Evolutionary conservation across 1,140 invertebrate species (phyloP), one percentile per base, ranked within the genome.

Genomic region (Patella vulgata): DNA sequence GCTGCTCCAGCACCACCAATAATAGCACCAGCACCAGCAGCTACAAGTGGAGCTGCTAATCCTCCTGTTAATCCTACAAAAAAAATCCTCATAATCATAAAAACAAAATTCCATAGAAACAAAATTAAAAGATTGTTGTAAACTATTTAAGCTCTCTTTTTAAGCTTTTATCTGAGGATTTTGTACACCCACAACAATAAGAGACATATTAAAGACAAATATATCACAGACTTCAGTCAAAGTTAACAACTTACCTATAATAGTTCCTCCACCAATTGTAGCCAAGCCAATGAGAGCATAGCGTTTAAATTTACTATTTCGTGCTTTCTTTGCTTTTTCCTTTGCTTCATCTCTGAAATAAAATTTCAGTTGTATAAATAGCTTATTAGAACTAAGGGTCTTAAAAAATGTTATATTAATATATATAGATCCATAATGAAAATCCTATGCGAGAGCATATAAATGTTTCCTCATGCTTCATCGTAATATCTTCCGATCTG

Each of bases 11-110:
- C 86, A 39, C 87, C 85, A 63, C 82, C 83, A 28, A 85, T 81
- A 31, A 85, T 77, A 43, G 87, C 87, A 8, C 86, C 87, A 12
- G 89, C 83, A n/a, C 89, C 89, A 39, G 88, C 86, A 33, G 89
- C 89, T 54, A 91, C 88, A 17, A 91, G 81, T 27, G 90, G 90
- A 21, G 90, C 89, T 27, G 89, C 90, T 21, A 91, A 79, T 21
- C 90, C 90, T 23, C 85, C 85, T 11, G 89, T 90, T 36, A 90
- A 80, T 40, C 85, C 85, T 85, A 59, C 9, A 61, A 52, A 66
- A 28, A n/a, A n/a, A n/a, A n/a, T 40, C 33, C 8, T 6, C 21
- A 28, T 52, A 19, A 23, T n/a, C n/a, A n/a, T n/a, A n/a, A n/a
- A n/a, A n/a, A n/a, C n/a, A n/a, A n/a, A n/a, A n/a, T n/a, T n/a